Evolutionary conservation across 2,797 vertebrate genomes (phyloP).

Genomic region (Loriculus beryllinus): DNA sequence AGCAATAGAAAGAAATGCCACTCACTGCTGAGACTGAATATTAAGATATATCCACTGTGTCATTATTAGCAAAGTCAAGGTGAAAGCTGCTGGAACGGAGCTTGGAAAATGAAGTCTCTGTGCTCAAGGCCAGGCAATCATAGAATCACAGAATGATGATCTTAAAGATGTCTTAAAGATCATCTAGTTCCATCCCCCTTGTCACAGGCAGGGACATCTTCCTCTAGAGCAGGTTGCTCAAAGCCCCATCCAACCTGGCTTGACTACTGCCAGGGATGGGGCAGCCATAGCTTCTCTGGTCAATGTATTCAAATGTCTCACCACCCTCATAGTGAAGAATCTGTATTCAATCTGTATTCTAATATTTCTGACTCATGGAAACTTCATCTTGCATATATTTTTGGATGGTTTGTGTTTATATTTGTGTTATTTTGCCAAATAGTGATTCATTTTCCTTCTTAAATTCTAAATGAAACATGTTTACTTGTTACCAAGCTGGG

Average conservation of each 20-base stretch:
- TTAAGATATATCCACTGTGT: neutral
- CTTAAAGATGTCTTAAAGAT: no score
- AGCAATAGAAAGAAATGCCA: neutral
- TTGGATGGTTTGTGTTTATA: neutral
- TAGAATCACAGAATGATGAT: neutral
- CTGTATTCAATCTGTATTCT: neutral
- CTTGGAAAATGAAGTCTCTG: neutral
- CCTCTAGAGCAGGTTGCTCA: neutral
- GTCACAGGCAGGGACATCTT: neutral
- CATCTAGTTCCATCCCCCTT: neutral
- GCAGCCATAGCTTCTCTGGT: neutral
- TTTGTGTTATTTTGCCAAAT: neutral
- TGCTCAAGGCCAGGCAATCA: neutral
- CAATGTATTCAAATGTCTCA: neutral
- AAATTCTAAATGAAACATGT: neutral
- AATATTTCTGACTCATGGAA: neutral
- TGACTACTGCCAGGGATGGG: neutral
- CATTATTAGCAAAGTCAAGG: neutral
- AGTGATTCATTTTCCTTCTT: neutral
- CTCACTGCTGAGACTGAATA: neutral
- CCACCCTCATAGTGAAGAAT: neutral
- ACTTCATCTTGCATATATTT: neutral
- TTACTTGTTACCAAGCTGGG: neutral
- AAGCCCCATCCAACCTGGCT: neutral
- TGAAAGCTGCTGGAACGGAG: neutral